phyloP scores from a whole-genome alignment of 2,797 vertebrate genomes.

The Pempheris klunzingeri region DNA sequence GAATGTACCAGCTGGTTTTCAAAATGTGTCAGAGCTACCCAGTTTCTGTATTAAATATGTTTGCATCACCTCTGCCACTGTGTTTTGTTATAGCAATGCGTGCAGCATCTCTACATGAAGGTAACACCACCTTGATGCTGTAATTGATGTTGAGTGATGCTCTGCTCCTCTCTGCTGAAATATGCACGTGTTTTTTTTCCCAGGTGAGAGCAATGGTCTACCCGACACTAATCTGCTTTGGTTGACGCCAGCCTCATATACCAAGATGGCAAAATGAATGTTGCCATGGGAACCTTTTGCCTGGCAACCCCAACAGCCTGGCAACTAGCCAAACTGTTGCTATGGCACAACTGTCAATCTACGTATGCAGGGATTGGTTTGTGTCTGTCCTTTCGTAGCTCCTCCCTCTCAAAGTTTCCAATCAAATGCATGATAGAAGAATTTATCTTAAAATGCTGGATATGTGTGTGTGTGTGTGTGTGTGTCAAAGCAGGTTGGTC shows the following conservation, averaged over 20 bases:
- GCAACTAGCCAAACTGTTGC: constrained; percentile 88
- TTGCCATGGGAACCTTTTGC: constrained; percentile 88
- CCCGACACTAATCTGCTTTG: constrained; percentile 75
- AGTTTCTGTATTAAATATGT: constrained; percentile 23
- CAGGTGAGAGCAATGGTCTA: constrained; percentile 70
- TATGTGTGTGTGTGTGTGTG: constrained; percentile 7
- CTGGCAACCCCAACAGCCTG: constrained; percentile 86
- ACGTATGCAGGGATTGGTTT: constrained; percentile 71
- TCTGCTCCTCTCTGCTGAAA: constrained; percentile 65
- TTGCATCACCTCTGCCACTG: constrained; percentile 4
- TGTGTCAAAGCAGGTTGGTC: not conserved
- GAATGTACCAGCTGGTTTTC: constrained; percentile 27
- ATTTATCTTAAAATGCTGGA: constrained; percentile 16
- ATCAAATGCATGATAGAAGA: constrained; percentile 58
- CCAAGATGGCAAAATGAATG: constrained; percentile 82
- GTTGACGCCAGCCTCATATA: constrained; percentile 73
- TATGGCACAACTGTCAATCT: constrained; percentile 86
- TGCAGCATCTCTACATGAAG: constrained; percentile 26
- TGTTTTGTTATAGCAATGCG: constrained; percentile 12
- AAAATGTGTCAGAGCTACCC: constrained; percentile 17
- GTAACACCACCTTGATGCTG: constrained; percentile 21
- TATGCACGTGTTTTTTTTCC: constrained; percentile 48
- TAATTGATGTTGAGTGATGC: constrained; percentile 25
- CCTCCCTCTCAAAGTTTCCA: constrained; percentile 70
- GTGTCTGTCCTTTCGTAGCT: constrained; percentile 64